phyloP scores from a whole-genome alignment of 2,113 vertebrate species.

The Delphinapterus leucas region DNA sequence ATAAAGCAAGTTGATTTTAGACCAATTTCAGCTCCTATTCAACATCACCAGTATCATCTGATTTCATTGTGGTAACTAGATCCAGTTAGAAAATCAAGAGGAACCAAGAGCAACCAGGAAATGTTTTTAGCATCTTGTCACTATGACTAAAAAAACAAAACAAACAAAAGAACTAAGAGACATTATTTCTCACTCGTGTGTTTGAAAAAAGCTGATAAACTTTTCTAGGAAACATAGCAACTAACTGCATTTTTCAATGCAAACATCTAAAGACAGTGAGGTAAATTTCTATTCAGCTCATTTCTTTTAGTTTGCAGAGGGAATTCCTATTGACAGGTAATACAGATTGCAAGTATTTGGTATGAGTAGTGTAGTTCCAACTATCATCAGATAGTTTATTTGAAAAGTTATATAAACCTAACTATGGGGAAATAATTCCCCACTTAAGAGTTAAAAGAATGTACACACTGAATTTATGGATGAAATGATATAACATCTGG shows the following conservation, averaged over 20 bases:
- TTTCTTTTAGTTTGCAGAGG: constrained; percentile 26
- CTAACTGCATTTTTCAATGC: constrained; percentile 13
- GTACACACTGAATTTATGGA: not conserved
- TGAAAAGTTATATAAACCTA: not conserved
- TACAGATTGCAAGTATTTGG: not conserved
- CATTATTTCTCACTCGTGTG: not conserved
- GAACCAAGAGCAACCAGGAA: constrained; percentile 19
- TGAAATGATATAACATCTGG: not conserved
- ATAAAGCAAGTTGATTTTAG: constrained; percentile 8
- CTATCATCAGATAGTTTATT: not conserved
- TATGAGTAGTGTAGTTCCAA: constrained; percentile 3
- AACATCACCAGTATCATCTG: not conserved
- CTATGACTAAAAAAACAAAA: constrained; percentile 29
- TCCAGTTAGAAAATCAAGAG: constrained; percentile 27
- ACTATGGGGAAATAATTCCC: not conserved
- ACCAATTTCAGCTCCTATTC: constrained; percentile 40
- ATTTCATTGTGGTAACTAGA: constrained; percentile 1
- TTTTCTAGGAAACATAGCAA: constrained; percentile 34
- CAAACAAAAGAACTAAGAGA: not conserved
- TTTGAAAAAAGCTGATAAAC: constrained; percentile 34
- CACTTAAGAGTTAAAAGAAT: not conserved
- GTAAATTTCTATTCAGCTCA: constrained; percentile 27
- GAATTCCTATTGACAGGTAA: not conserved
- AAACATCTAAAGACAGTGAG: constrained; percentile 42
- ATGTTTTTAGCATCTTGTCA: constrained; percentile 32